phyloP scores from a whole-genome alignment of 35 echinoderm and acorn worm genomes.

The Heliocidaris erythrogramma region DNA sequence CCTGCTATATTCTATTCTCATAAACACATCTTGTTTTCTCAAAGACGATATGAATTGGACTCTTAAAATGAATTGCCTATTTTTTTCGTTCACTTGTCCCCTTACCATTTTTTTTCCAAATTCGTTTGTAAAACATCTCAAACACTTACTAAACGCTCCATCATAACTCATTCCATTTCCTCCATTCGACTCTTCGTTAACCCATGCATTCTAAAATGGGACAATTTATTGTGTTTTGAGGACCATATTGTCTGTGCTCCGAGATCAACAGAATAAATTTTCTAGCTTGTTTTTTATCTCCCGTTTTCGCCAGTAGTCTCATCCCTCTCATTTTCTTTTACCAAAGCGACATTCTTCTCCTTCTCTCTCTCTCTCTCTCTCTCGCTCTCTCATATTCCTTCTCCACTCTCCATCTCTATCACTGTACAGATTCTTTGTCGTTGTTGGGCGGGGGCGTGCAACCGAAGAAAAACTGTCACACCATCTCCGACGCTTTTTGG shows the following conservation, averaged over 20 bases:
- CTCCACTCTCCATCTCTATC: background rate
- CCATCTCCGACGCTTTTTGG: too few relatives aligned
- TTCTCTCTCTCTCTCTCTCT: too few relatives aligned
- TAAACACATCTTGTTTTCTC: too few relatives aligned
- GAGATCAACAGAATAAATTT: background rate
- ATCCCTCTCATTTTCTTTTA: too few relatives aligned
- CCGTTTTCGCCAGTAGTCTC: too few relatives aligned
- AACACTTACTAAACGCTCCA: background rate
- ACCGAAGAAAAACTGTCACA: too few relatives aligned
- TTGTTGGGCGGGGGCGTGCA: too few relatives aligned
- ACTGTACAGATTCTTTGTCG: too few relatives aligned
- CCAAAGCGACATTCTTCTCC: too few relatives aligned
- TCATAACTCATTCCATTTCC: background rate
- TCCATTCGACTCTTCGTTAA: background rate
- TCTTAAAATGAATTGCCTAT: background rate
- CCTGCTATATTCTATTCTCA: too few relatives aligned
- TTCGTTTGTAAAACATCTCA: background rate
- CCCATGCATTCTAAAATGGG: background rate
- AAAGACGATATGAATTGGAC: too few relatives aligned
- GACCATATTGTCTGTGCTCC: background rate
- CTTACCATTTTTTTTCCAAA: background rate
- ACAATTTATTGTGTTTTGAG: background rate
- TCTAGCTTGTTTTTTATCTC: background rate
- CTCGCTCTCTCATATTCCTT: too few relatives aligned
- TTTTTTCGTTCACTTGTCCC: background rate